Conservation (phyloP, 2,888 invertebrate species). For the Ditylenchus weischeri region DNA sequence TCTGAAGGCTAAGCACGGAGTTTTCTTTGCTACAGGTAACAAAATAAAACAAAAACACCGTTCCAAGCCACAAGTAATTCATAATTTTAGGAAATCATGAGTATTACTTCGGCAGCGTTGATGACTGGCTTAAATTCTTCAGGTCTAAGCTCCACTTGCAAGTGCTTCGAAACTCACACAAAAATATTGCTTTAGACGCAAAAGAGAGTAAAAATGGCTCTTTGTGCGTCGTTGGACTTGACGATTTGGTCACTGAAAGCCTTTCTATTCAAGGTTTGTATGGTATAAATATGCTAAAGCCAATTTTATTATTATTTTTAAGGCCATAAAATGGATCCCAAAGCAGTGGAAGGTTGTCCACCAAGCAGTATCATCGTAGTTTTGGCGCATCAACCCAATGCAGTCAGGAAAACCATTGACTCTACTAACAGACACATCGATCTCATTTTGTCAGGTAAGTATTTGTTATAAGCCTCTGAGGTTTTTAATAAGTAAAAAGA, state of each 20-base stretch:
- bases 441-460: constrained; percentile 59
- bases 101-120: constrained; percentile 60
- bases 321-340: constrained; percentile 60
- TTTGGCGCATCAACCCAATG: constrained; percentile 61
- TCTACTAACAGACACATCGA: constrained; percentile 51
- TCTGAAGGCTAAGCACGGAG: constrained; percentile 58
- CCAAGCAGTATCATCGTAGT: constrained; percentile 55
- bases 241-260: constrained; percentile 59
- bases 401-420: constrained; percentile 58
- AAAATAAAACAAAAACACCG: too few relatives aligned
- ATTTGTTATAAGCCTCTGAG: too few relatives aligned
- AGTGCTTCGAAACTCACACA: constrained; percentile 43
- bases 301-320: neutral
- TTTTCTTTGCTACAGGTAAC: constrained; percentile 60
- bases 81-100: constrained; percentile 59
- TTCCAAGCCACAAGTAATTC: too few relatives aligned
- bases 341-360: constrained; percentile 54
- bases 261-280: constrained; percentile 28
- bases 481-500: too few relatives aligned
- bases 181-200: constrained; percentile 20
- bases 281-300: neutral
- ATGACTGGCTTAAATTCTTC: constrained; percentile 60
- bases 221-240: constrained; percentile 61
- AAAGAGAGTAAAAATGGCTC: constrained; percentile 30
- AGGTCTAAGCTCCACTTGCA: constrained; percentile 34